phyloP scores from a whole-genome alignment of 2,797 vertebrate species.

The Masticophis lateralis region DNA sequence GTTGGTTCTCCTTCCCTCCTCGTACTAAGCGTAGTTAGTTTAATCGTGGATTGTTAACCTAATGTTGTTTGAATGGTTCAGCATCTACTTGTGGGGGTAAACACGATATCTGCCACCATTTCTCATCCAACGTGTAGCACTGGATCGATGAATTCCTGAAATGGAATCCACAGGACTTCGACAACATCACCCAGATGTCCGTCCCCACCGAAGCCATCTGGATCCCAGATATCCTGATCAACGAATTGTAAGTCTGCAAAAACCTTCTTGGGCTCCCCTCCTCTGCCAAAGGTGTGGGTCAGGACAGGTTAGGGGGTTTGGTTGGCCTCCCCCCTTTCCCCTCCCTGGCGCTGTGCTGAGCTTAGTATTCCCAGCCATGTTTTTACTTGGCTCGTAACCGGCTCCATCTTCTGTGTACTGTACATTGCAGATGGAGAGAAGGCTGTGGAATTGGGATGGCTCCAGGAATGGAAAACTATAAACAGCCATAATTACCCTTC shows the following conservation, averaged over 20 bases:
- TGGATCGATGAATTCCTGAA: slow-evolving; percentile 92
- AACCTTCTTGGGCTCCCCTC: accelerated
- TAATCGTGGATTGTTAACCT: not conserved
- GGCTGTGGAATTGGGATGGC: slow-evolving; percentile 51
- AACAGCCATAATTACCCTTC: slow-evolving; percentile 42
- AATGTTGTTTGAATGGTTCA: not conserved
- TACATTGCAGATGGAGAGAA: slow-evolving; percentile 62
- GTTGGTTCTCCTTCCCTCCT: not conserved
- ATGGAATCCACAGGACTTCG: slow-evolving; percentile 87
- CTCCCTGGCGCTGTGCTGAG: accelerated
- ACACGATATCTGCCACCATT: not conserved
- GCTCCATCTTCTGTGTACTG: slow-evolving; percentile 31
- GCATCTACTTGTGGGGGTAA: not conserved
- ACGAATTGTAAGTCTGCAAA: slow-evolving; percentile 87
- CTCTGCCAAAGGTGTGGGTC: too few relatives aligned
- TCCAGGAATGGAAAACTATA: slow-evolving; percentile 58
- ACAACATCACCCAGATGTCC: slow-evolving; percentile 88
- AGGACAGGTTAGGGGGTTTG: not conserved
- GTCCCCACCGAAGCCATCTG: slow-evolving; percentile 87
- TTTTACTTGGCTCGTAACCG: slow-evolving; percentile 29
- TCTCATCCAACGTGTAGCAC: slow-evolving; percentile 67
- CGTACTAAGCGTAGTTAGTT: not conserved
- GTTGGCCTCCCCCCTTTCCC: accelerated
- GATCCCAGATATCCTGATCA: slow-evolving; percentile 97
- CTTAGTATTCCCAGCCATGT: slow-evolving; percentile 53